Conservation (phyloP, 2,113 vertebrate species). For the Melanocharis versteri region DNA sequence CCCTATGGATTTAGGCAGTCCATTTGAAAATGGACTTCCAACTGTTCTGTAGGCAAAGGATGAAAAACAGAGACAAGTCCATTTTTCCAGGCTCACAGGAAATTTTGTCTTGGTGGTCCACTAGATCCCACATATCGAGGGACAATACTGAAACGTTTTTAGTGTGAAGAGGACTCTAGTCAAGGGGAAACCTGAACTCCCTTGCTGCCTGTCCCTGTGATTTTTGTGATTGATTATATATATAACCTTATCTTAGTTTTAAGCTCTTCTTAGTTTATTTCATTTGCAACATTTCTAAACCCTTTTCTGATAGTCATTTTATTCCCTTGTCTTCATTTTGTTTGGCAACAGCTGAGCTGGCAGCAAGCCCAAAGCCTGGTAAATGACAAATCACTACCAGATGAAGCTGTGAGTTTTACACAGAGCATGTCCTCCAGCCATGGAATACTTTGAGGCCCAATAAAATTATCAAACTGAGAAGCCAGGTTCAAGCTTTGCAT, state of each 20-base stretch:
- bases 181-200: not conserved
- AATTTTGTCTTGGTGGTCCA: not conserved
- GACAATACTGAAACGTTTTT: not conserved
- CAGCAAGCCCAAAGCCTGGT: conserved; percentile 72
- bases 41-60: not conserved
- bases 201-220: not conserved
- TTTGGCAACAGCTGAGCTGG: conserved; percentile 75
- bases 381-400: conserved; percentile 86
- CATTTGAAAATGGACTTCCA: not conserved
- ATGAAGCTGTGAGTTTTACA: conserved; percentile 75
- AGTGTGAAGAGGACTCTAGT: not conserved
- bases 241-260: conserved; percentile 39
- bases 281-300: conserved; percentile 61
- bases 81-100: not conserved
- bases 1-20: not conserved
- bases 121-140: not conserved
- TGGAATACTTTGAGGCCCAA: conserved; percentile 53
- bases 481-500: conserved; percentile 28
- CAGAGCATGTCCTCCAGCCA: conserved; percentile 67
- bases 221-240: conserved; percentile 23
- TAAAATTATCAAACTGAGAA: conserved; percentile 65
- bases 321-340: conserved; percentile 71
- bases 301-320: conserved; percentile 74
- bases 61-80: not conserved
- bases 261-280: conserved; percentile 58